Conservation (phyloP, 1,140 invertebrate species). For the Sinonovacula constricta region DNA sequence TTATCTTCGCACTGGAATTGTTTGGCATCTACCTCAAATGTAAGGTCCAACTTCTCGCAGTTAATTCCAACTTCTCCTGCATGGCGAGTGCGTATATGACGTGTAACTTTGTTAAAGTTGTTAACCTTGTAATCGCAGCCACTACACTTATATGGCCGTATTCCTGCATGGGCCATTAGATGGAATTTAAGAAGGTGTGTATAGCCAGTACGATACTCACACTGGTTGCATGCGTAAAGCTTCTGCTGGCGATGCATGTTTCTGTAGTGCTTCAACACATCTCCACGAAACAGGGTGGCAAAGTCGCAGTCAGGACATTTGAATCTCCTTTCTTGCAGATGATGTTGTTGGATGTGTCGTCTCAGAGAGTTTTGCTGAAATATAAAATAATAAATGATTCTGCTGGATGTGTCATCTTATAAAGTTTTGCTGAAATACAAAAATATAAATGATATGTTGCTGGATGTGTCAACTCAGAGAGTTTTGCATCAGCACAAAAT, state of each 20-base stretch:
- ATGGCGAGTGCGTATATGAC: conserved; percentile 29
- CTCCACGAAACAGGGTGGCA: conserved; percentile 1
- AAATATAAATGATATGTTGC: too few species aligned
- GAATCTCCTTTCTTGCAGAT: conserved; percentile 21
- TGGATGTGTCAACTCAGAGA: too few species aligned
- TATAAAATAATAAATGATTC: too few species aligned
- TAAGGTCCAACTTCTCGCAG: conserved; percentile 34
- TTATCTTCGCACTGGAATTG: conserved; percentile 35
- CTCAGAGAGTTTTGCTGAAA: conserved; percentile 26
- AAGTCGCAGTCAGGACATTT: conserved; percentile 42
- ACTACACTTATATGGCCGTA: conserved; percentile 39
- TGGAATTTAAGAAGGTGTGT: conserved; percentile 34
- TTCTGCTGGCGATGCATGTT: conserved; percentile 36
- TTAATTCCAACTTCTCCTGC: neutral
- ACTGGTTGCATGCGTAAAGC: conserved; percentile 45
- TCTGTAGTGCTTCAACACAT: conserved; percentile 33
- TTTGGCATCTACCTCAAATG: conserved; percentile 36
- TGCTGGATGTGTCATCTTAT: too few species aligned
- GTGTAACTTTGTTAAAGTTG: conserved; percentile 13
- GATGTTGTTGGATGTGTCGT: conserved; percentile 20
- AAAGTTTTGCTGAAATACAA: too few species aligned
- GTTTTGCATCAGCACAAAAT: too few species aligned
- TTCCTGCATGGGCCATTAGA: conserved; percentile 42
- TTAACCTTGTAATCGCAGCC: conserved; percentile 22
- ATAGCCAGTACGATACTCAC: conserved; percentile 37